Evolutionary conservation across 2,797 vertebrate species (phyloP).

Genomic region (Alcedo atthis): DNA sequence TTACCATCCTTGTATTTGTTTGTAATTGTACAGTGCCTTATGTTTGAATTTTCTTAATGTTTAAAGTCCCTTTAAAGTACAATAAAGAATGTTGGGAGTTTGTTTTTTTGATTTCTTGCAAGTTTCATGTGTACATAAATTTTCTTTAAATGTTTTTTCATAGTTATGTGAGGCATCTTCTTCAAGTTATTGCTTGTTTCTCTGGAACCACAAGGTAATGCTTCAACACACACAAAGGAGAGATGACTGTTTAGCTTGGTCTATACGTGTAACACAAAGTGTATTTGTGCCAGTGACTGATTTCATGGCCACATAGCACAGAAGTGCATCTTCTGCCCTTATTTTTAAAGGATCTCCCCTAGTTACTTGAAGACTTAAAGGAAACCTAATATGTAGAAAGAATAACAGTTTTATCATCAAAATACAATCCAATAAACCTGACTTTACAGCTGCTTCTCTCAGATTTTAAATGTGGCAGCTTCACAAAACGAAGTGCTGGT

Average conservation of each 20-base stretch:
- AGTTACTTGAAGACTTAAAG: neutral
- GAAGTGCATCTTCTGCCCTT: neutral
- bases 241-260: neutral
- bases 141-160: neutral
- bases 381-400: neutral
- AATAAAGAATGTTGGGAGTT: neutral
- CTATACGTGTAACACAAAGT: rapidly evolving
- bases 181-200: constrained; percentile 6
- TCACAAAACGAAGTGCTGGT: neutral
- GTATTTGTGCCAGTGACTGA: neutral
- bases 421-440: neutral
- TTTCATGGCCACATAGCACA: rapidly evolving
- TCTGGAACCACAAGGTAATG: neutral
- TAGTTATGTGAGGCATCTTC: neutral
- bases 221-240: neutral
- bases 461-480: neutral
- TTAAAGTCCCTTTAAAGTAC: neutral
- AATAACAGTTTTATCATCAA: neutral
- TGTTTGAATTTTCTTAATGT: rapidly evolving
- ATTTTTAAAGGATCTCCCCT: rapidly evolving
- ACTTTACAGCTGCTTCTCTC: neutral
- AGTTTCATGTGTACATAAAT: neutral
- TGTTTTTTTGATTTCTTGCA: neutral
- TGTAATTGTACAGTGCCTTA: neutral
- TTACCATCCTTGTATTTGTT: neutral